A percentile compares a stretch with the other conserved stretches of the same genome.
Conservation (phyloP, 2,113 vertebrate species). For the Halichoerus grypus region DNA sequence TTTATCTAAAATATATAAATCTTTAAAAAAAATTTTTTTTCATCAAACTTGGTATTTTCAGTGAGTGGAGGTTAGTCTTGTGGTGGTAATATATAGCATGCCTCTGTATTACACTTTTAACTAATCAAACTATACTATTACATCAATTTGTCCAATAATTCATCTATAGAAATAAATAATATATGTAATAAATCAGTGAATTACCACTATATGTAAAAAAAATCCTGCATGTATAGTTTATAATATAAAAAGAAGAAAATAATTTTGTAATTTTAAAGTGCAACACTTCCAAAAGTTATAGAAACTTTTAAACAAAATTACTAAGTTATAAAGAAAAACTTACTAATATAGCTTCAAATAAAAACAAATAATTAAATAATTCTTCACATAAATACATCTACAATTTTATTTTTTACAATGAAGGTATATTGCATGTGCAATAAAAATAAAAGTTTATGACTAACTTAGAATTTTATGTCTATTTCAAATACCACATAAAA, state of each 20-base stretch:
- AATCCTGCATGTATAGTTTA: background rate
- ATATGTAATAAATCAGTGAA: background rate
- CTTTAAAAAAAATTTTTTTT: background rate
- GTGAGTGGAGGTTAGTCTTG: background rate
- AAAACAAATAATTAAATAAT: conserved; percentile 80
- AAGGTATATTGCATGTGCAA: background rate
- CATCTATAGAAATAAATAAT: conserved; percentile 19
- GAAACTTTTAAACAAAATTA: conserved; percentile 70
- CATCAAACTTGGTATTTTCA: conserved; percentile 28
- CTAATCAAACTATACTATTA: background rate
- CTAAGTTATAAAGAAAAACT: background rate
- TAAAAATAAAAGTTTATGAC: background rate
- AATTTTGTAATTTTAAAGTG: conserved; percentile 48
- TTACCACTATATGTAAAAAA: conserved; percentile 20
- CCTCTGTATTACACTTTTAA: background rate
- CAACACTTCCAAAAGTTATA: conserved; percentile 69
- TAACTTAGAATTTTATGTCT: background rate
- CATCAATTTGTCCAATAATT: background rate
- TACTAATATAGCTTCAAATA: conserved; percentile 71
- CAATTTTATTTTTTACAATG: conserved; percentile 54
- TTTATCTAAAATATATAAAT: no score
- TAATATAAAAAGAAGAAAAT: conserved; percentile 14
- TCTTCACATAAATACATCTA: conserved; percentile 76
- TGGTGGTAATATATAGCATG: background rate
- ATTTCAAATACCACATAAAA: conserved; percentile 10